Percentiles rank a stretch among this genome's conserved stretches.
phyloP scores from a whole-genome alignment of 1,140 invertebrate genomes.

The Papilio glaucus region DNA sequence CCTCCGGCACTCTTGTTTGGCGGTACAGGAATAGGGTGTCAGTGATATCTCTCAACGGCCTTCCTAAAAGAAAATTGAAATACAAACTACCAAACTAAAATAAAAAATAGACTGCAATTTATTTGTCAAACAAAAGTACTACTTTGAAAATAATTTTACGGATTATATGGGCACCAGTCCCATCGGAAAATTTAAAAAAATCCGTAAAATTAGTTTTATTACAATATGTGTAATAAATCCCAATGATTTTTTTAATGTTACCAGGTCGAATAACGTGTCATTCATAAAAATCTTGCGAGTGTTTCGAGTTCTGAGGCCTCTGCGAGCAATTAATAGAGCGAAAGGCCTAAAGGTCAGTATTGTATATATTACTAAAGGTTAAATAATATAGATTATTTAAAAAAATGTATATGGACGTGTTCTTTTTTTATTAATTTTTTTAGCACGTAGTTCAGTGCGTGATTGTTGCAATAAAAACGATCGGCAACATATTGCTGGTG shows the following conservation, averaged over 20 bases:
- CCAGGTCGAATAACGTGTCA: slow-evolving; percentile 55
- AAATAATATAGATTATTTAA: slow-evolving; percentile 33
- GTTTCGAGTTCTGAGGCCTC: slow-evolving; percentile 97
- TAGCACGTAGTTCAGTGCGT: slow-evolving; percentile 99
- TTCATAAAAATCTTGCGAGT: slow-evolving; percentile 97
- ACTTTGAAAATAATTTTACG: too few species aligned
- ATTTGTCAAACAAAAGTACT: too few species aligned
- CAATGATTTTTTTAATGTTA: slow-evolving; percentile 26
- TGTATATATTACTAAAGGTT: slow-evolving; percentile 32
- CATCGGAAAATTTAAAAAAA: too few species aligned
- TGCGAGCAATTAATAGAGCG: slow-evolving; percentile 99
- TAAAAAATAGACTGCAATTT: too few species aligned
- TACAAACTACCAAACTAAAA: too few species aligned
- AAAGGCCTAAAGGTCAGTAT: slow-evolving; percentile 98
- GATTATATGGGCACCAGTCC: too few species aligned
- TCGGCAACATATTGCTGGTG: slow-evolving; percentile 99
- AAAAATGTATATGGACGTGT: slow-evolving; percentile 49
- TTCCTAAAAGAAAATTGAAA: too few species aligned
- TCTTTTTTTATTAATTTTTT: slow-evolving; percentile 61
- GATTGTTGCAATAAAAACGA: slow-evolving; percentile 99
- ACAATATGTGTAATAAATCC: too few species aligned
- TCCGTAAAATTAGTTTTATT: too few species aligned
- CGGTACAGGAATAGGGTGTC: too few species aligned
- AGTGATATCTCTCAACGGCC: too few species aligned
- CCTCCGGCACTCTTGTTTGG: too few species aligned